These are phyloP conservation scores for Cenopis cana DNA, from an alignment of 2,888 invertebrate species.

Conservation along the genomic window DNA sequence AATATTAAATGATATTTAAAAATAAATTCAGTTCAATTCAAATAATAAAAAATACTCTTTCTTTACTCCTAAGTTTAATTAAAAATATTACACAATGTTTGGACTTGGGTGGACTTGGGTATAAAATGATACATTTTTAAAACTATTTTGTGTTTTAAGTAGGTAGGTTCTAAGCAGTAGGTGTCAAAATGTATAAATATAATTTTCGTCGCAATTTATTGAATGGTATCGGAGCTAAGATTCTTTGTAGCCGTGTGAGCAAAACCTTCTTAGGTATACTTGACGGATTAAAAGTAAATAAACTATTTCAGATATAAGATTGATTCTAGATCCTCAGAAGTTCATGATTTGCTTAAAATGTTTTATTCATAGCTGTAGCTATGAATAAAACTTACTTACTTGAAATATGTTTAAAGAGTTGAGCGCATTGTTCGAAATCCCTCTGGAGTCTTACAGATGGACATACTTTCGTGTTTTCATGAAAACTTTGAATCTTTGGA, in stretches of 20 bases:
- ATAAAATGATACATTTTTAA: too few relatives aligned
- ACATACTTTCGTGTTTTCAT: constrained; percentile 58
- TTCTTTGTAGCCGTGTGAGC: not conserved
- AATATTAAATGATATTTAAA: too few relatives aligned
- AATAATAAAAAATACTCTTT: too few relatives aligned
- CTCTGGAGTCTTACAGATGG: constrained; percentile 56
- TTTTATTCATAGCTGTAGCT: constrained; percentile 57
- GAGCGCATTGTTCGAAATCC: constrained; percentile 54
- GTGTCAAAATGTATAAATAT: not conserved
- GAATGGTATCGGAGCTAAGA: not conserved
- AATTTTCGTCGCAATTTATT: not conserved
- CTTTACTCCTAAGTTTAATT: too few relatives aligned
- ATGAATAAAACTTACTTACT: too few relatives aligned
- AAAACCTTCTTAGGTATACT: not conserved
- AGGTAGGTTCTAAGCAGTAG: not conserved
- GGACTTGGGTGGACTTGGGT: not conserved
- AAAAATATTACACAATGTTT: not conserved
- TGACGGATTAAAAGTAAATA: not conserved
- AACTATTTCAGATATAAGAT: constrained; percentile 11
- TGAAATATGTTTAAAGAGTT: constrained; percentile 56
- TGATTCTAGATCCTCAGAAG: constrained; percentile 3
- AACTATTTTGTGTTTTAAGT: not conserved
- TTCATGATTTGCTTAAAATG: constrained; percentile 44
- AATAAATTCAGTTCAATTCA: too few relatives aligned
- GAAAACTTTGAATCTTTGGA: constrained; percentile 50